These are phyloP conservation scores for Pogoniulus pusillus DNA, from an alignment of 2,797 vertebrate genomes.

Conservation along the genomic window DNA sequence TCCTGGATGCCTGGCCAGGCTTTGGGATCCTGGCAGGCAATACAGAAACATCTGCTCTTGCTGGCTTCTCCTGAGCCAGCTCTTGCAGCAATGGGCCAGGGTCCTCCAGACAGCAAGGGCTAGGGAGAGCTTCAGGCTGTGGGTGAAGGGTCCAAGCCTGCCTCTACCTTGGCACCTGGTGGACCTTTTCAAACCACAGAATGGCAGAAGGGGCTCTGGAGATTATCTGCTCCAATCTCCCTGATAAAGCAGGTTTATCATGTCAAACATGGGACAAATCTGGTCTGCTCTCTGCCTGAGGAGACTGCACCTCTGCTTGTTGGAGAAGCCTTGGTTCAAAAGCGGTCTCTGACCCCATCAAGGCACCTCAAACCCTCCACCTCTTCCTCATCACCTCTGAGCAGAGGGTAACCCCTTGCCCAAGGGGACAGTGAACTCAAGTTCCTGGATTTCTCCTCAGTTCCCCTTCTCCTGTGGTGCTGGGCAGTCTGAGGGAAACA, in stretches of 20 bases:
- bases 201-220: too few relatives aligned
- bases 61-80: background rate
- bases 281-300: background rate
- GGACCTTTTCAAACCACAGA: background rate
- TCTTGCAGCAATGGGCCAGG: background rate
- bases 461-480: background rate
- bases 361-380: background rate
- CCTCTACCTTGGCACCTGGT: background rate
- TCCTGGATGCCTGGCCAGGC: background rate
- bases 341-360: accelerated
- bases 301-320: accelerated
- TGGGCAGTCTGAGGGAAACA: background rate
- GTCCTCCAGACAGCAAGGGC: background rate
- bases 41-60: conserved; percentile 11
- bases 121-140: background rate
- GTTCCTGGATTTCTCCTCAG: background rate
- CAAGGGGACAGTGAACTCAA: background rate
- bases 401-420: background rate
- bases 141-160: background rate
- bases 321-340: background rate
- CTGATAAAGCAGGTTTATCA: too few relatives aligned
- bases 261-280: background rate
- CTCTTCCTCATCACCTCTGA: accelerated
- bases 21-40: background rate
- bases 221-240: too few relatives aligned